Percentiles rank a stretch among this genome's conserved stretches.
Conservation (phyloP, 2,113 vertebrate genomes). For the Suricata suricatta region DNA sequence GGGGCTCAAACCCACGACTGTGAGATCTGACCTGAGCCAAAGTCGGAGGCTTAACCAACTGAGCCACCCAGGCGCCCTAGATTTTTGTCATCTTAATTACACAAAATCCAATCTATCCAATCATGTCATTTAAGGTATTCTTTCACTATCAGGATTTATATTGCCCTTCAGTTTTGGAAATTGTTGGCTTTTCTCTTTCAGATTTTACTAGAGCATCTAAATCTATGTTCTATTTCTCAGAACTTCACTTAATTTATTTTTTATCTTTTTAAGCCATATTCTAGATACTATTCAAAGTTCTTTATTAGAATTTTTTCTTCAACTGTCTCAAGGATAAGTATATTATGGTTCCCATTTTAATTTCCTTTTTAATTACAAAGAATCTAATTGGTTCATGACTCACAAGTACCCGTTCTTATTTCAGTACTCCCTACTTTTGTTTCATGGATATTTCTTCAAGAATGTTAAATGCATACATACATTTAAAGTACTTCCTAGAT, state of each 20-base stretch:
- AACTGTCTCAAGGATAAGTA: not conserved
- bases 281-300: not conserved
- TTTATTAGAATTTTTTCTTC: not conserved
- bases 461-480: not conserved
- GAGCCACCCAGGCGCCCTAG: no score
- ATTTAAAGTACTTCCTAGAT: conserved; percentile 1
- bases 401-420: not conserved
- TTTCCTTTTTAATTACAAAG: not conserved
- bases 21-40: no score
- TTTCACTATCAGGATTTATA: not conserved
- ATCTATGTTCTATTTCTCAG: not conserved
- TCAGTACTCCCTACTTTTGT: not conserved
- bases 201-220: not conserved
- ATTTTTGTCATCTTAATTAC: not conserved
- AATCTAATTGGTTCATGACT: not conserved
- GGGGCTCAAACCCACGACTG: no score
- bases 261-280: not conserved
- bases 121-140: not conserved
- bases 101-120: not conserved
- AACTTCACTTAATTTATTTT: not conserved
- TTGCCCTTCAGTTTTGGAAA: not conserved
- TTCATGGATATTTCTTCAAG: not conserved
- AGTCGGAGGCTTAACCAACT: no score
- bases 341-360: not conserved
- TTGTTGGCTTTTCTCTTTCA: not conserved